Evolutionary conservation across 2,113 vertebrate genomes (phyloP).

Genomic region (Oenanthe oenanthe): DNA sequence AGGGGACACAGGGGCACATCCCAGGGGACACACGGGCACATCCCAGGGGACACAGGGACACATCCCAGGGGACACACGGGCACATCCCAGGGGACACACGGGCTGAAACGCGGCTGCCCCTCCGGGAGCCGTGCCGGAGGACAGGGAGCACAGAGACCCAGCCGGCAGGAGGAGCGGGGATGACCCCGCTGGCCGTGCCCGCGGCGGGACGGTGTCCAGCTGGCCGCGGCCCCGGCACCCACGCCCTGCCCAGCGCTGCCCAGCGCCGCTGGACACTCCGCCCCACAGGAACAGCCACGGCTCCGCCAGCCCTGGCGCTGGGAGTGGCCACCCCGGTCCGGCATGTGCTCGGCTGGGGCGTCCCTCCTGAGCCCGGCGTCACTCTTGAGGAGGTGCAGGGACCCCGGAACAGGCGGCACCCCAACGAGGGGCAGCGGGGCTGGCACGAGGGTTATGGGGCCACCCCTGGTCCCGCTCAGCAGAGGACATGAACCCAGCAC

Average conservation of each 20-base stretch:
- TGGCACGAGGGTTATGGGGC: neutral
- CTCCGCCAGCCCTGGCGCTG: neutral
- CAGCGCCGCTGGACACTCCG: neutral
- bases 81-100: accelerated
- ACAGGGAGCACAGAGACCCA: accelerated
- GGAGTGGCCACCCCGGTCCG: accelerated
- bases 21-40: accelerated
- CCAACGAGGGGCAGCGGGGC: accelerated
- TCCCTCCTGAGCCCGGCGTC: neutral
- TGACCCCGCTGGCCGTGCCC: neutral
- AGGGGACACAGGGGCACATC: neutral
- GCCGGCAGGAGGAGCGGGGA: neutral
- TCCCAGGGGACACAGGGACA: accelerated
- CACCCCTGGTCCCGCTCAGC: accelerated
- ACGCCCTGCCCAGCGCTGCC: neutral
- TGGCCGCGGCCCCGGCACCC: neutral
- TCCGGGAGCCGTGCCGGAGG: accelerated
- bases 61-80: neutral
- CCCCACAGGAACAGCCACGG: neutral
- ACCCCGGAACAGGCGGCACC: neutral
- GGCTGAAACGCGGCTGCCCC: accelerated
- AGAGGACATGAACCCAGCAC: neutral
- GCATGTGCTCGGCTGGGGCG: accelerated
- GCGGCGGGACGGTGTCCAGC: neutral
- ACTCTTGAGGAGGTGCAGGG: neutral